Evolutionary conservation across 2,113 vertebrate genomes (phyloP).

Genomic region (Rhineura floridana): DNA sequence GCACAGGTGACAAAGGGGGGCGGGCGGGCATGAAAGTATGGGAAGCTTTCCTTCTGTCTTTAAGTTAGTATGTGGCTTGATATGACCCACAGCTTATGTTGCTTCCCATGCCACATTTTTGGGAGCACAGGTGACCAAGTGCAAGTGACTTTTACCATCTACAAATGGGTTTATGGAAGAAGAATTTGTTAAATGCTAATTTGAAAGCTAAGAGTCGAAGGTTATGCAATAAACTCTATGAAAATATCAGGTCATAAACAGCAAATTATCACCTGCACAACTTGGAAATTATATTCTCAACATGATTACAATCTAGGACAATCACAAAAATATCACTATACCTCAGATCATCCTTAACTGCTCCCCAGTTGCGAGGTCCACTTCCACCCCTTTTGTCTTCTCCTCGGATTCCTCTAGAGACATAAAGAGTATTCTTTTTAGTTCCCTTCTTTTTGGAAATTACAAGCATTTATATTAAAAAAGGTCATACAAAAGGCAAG

Average conservation of each 20-base stretch:
- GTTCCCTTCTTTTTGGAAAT: not conserved
- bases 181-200: not conserved
- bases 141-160: not conserved
- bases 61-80: not conserved
- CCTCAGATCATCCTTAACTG: slow-evolving; percentile 75
- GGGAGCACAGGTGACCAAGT: not conserved
- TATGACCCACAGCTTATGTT: not conserved
- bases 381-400: slow-evolving; percentile 80
- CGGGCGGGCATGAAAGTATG: not conserved
- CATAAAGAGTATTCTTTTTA: slow-evolving; percentile 31
- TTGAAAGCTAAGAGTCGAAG: not conserved
- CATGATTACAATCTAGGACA: not conserved
- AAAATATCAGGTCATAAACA: fast-evolving
- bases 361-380: slow-evolving; percentile 80
- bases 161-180: not conserved
- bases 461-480: slow-evolving; percentile 4
- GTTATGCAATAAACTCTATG: not conserved
- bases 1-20: not conserved
- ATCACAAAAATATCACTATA: slow-evolving; percentile 15
- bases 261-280: not conserved
- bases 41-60: not conserved
- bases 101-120: not conserved
- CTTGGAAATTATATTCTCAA: not conserved
- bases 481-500: not conserved
- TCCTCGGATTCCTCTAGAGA: slow-evolving; percentile 75